A percentile compares a stretch with the other conserved stretches of the same genome.
Conservation (phyloP, 2,797 vertebrate species). For the Gastrophryne carolinensis region DNA sequence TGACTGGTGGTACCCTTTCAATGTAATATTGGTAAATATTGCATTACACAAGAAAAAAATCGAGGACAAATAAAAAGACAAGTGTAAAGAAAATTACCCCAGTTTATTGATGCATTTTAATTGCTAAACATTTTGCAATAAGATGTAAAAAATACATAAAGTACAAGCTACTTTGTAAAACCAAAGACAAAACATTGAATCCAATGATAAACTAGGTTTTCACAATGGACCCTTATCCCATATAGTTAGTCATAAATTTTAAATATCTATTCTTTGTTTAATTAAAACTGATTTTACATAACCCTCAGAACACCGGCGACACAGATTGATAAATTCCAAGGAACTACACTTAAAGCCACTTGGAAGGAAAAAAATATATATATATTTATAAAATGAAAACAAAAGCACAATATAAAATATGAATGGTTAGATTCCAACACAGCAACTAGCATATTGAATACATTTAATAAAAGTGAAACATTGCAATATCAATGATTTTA, state of each 20-base stretch:
- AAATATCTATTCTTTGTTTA: constrained; percentile 80
- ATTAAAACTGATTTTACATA: constrained; percentile 80
- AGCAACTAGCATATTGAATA: constrained; percentile 81
- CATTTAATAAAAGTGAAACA: constrained; percentile 75
- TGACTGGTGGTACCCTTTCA: too few species aligned
- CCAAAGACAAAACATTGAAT: constrained; percentile 85
- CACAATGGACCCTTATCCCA: constrained; percentile 82
- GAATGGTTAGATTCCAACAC: constrained; percentile 72
- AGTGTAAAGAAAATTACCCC: constrained; percentile 80
- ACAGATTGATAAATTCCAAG: constrained; percentile 79
- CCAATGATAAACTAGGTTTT: constrained; percentile 84
- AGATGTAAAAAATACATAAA: constrained; percentile 87
- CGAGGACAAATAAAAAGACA: too few species aligned
- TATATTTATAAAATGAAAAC: constrained; percentile 18
- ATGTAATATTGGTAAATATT: too few species aligned
- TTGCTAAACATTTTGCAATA: constrained; percentile 83
- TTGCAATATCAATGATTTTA: constrained; percentile 78
- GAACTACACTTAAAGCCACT: constrained; percentile 73
- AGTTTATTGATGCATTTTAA: constrained; percentile 83
- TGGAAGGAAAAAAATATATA: constrained; percentile 54
- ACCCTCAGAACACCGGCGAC: constrained; percentile 80
- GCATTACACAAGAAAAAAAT: too few species aligned
- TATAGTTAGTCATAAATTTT: constrained; percentile 85
- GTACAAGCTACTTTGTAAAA: constrained; percentile 88
- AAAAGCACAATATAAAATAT: constrained; percentile 72